A percentile compares a stretch with the other conserved stretches of the same genome.
Conservation (phyloP, 2,888 invertebrate genomes). For the Sialis lutaria region DNA sequence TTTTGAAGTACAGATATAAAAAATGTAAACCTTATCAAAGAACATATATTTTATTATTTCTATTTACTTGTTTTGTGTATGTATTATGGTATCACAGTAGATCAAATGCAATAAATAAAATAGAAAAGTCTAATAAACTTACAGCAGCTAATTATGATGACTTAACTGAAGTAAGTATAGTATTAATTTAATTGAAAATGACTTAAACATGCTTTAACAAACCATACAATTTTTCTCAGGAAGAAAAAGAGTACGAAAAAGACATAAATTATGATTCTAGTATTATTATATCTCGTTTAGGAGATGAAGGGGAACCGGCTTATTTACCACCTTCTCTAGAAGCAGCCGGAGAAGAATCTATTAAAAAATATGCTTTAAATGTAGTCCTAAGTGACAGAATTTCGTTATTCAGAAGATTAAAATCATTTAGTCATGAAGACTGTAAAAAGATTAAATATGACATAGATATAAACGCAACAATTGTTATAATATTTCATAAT, state of each 20-base stretch:
- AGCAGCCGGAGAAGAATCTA: slow-evolving; percentile 45
- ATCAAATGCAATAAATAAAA: too few species aligned
- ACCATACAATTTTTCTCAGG: neutral
- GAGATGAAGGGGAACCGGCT: slow-evolving; percentile 53
- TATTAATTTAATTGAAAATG: neutral
- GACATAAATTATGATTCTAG: neutral
- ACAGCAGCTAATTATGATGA: too few species aligned
- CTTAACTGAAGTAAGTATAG: too few species aligned
- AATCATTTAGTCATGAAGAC: slow-evolving; percentile 36
- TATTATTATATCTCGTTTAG: slow-evolving; percentile 26
- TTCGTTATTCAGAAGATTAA: slow-evolving; percentile 62
- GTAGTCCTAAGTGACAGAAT: slow-evolving; percentile 77
- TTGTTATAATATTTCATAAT: slow-evolving; percentile 60
- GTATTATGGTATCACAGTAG: too few species aligned
- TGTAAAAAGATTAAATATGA: slow-evolving; percentile 43
- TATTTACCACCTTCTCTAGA: slow-evolving; percentile 47
- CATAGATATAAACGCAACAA: slow-evolving; percentile 43
- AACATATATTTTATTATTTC: too few species aligned
- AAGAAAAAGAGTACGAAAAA: neutral
- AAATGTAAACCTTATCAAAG: too few species aligned
- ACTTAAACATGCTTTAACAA: neutral
- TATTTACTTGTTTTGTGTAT: too few species aligned
- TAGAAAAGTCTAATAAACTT: too few species aligned
- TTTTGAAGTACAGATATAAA: too few species aligned
- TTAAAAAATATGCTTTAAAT: slow-evolving; percentile 75